phyloP scores from a whole-genome alignment of 2,113 vertebrate species.

The Lepus timidus region DNA sequence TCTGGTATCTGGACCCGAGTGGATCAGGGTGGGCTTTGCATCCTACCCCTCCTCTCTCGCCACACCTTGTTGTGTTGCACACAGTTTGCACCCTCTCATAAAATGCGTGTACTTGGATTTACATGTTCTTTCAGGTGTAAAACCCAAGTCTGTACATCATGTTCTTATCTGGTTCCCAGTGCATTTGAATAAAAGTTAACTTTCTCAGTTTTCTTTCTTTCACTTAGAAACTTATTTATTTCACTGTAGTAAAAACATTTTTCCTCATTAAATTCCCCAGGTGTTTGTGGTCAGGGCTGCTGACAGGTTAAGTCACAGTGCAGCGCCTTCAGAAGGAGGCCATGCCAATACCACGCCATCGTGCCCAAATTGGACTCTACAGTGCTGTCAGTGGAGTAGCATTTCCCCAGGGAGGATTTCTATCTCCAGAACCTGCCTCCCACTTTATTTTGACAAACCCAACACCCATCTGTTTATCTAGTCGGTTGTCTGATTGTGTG shows the following conservation, averaged over 20 bases:
- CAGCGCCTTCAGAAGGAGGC: background rate
- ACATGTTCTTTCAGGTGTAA: background rate
- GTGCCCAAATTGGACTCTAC: background rate
- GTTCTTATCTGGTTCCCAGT: background rate
- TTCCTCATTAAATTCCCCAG: background rate
- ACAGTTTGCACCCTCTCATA: background rate
- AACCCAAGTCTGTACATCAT: background rate
- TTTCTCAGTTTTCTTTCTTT: background rate
- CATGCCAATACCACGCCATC: background rate
- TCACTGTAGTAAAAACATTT: background rate
- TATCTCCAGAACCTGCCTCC: constrained; percentile 27
- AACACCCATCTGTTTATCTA: constrained; percentile 32
- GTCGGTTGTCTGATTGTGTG: background rate
- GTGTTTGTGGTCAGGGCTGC: background rate
- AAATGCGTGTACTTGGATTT: background rate
- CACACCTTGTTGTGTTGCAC: background rate
- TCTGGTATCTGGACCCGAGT: no score
- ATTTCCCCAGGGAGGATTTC: background rate
- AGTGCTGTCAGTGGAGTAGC: background rate
- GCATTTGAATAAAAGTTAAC: background rate
- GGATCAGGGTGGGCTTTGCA: no score
- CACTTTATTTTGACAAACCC: constrained; percentile 45
- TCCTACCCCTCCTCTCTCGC: no score
- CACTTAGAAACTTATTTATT: background rate
- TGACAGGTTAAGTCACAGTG: background rate